Conservation (phyloP, 1,140 invertebrate species). For the Probaryconus sp. region DNA sequence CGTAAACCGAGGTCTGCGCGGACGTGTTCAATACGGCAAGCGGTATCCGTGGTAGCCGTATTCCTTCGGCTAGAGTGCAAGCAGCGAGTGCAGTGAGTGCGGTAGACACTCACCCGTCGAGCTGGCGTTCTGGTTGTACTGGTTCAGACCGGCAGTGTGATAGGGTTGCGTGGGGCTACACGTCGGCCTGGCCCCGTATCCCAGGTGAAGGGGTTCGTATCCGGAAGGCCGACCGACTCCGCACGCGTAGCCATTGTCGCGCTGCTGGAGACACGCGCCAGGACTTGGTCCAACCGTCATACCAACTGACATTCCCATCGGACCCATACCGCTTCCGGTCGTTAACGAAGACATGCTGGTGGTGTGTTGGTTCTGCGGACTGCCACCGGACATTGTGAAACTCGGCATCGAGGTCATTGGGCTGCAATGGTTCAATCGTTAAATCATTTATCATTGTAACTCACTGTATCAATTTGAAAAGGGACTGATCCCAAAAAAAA, state of each 20-base stretch:
- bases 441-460: background rate
- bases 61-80: constrained; percentile 78
- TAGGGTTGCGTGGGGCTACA: constrained; percentile 84
- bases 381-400: constrained; percentile 76
- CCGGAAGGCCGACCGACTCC: constrained; percentile 80
- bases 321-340: constrained; percentile 76
- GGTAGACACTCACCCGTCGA: constrained; percentile 81
- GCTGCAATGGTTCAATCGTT: constrained; percentile 64
- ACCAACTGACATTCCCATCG: constrained; percentile 76
- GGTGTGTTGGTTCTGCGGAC: constrained; percentile 71
- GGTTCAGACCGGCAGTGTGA: constrained; percentile 80
- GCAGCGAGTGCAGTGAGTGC: constrained; percentile 79
- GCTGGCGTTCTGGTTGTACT: constrained; percentile 81
- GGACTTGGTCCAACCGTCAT: constrained; percentile 79
- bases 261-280: constrained; percentile 83
- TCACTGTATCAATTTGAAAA: background rate
- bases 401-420: constrained; percentile 81
- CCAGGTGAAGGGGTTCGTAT: constrained; percentile 84
- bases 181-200: constrained; percentile 82
- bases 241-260: constrained; percentile 82
- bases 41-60: constrained; percentile 73
- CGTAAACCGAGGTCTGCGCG: constrained; percentile 52
- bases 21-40: constrained; percentile 67
- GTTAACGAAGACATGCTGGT: constrained; percentile 74
- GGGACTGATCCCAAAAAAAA: background rate